Percentiles rank a stretch among this genome's conserved stretches.
Evolutionary conservation across 2,797 vertebrate species (phyloP).

Genomic region (Hippocampus kuda): DNA sequence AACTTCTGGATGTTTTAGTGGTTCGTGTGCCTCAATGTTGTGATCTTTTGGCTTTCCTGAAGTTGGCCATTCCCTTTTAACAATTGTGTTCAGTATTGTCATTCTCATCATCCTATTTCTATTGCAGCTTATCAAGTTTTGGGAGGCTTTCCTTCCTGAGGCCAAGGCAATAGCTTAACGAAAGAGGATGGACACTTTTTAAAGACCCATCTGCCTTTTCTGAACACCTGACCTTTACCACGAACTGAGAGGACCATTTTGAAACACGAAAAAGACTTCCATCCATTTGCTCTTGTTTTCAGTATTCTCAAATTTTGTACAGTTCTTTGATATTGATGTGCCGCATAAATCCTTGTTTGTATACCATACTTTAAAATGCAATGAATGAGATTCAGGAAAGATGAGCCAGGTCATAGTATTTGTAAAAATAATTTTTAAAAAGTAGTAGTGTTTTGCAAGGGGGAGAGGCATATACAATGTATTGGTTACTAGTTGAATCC

Average conservation of each 20-base stretch:
- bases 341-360: conserved; percentile 67
- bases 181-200: conserved; percentile 47
- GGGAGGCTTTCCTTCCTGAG: conserved; percentile 94
- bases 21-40: too few species aligned
- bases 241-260: conserved; percentile 45
- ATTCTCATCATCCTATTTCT: conserved; percentile 16
- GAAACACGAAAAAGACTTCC: conserved; percentile 48
- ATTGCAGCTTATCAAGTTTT: conserved; percentile 86
- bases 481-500: conserved; percentile 34
- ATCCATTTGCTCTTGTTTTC: conserved; percentile 44
- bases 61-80: not conserved
- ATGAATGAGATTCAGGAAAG: conserved; percentile 24
- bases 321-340: conserved; percentile 47
- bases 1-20: too few species aligned
- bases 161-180: conserved; percentile 88
- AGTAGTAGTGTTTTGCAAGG: conserved; percentile 7
- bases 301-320: conserved; percentile 48
- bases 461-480: conserved; percentile 16
- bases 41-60: not conserved
- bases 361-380: conserved; percentile 57
- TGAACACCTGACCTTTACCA: conserved; percentile 75
- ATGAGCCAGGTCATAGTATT: conserved; percentile 23
- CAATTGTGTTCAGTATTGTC: not conserved
- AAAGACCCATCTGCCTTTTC: conserved; percentile 70
- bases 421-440: not conserved